Evolutionary conservation across 2,888 invertebrate genomes (phyloP), one percentile per base, ranked within the genome.

Genomic region (Parnassius apollo): DNA sequence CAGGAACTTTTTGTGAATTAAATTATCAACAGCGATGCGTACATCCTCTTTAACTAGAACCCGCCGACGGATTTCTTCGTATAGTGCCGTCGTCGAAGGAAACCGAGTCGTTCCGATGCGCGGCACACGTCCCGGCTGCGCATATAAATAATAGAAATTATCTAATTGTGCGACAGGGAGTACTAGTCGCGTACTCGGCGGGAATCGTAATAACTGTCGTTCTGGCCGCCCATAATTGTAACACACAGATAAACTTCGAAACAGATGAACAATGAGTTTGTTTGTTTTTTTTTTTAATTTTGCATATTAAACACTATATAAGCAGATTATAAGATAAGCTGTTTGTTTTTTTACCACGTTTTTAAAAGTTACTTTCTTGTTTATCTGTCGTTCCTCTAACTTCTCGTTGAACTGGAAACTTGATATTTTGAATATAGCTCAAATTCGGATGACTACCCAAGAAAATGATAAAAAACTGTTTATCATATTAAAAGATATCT

Each of bases 91-190:
- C 64, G 56, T 18, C 80, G 81, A 78, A 89, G 89, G 91, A 91
- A 89, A 83, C 85, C 69, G 66, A 68, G 71, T 80, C 78, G 81
- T 88, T 84, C 72, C 76, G 66, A 88, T 86, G 83, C 88, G 65
- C 69, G 68, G 71, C 87, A 80, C 86, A 83, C 79, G 67, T 75
- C 69, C 71, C 74, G 70, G 78, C 75, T 74, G 81, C 84, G 91
- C 89, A 91, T 90, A 90, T 90, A 88, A 88, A 91, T 91, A 90
- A 91, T 91, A 91, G 85, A 89, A 89, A 91, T 90, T 88, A 89
- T 90, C 83, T 88, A 89, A 91, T 88, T 88, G 89, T 87, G 83
- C 85, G 74, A 80, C 80, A 79, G 73, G 77, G 78, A 81, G 77
- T 82, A 83, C 80, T 83, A 82, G 81, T 68, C 73, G 73, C 72